phyloP scores from a whole-genome alignment of 2,797 vertebrate species.

The Ataeniobius toweri region DNA sequence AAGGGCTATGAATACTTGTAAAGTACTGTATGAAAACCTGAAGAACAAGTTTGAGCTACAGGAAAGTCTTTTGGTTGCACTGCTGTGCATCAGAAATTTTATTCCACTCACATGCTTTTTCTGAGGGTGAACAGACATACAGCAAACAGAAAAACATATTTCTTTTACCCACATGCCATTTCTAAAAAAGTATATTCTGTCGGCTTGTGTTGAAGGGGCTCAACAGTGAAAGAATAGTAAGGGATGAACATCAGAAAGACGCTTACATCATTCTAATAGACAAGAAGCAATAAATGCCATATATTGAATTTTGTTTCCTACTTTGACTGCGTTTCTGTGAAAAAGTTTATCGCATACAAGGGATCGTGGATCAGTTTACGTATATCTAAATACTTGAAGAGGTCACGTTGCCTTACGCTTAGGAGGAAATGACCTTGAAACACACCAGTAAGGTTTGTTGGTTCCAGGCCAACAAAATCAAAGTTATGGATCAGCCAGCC shows the following conservation, averaged over 20 bases:
- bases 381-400: no score
- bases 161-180: not conserved
- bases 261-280: not conserved
- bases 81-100: not conserved
- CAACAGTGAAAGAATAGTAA: not conserved
- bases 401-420: no score
- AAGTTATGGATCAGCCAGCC: no score
- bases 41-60: not conserved
- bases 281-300: not conserved
- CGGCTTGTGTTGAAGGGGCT: not conserved
- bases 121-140: not conserved
- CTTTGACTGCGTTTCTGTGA: not conserved
- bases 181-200: not conserved
- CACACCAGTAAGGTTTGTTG: no score
- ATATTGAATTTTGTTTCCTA: not conserved
- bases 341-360: no score
- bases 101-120: not conserved
- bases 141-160: not conserved
- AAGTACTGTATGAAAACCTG: not conserved
- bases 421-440: no score
- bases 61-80: not conserved
- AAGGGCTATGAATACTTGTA: not conserved
- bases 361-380: no score
- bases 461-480: no score
- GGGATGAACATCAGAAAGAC: not conserved